These are phyloP conservation scores for Rhinophrynus dorsalis DNA, from an alignment of 2,797 vertebrate species.

Conservation along the genomic window DNA sequence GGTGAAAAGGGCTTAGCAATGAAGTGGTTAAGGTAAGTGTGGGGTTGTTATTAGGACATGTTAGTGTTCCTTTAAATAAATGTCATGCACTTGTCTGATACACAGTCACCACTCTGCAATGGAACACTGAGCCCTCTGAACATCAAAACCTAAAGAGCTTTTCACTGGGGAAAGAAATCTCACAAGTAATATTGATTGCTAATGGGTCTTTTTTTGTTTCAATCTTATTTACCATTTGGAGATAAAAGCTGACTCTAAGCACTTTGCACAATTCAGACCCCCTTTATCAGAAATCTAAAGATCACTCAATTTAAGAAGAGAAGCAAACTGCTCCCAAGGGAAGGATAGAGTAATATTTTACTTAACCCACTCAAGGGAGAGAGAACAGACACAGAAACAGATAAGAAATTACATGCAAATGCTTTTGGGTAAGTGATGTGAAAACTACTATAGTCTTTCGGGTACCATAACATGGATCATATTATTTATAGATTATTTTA, in stretches of 20 bases:
- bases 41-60: too few species aligned
- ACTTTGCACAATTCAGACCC: constrained; percentile 57
- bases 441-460: background rate
- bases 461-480: background rate
- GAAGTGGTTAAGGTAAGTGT: too few species aligned
- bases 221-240: constrained; percentile 61
- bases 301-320: constrained; percentile 66
- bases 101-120: background rate
- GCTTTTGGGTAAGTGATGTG: constrained; percentile 34
- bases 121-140: background rate
- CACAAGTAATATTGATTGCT: constrained; percentile 55
- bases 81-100: too few species aligned
- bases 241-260: constrained; percentile 59
- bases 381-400: constrained; percentile 41
- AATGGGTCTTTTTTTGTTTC: constrained; percentile 56
- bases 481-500: too few species aligned
- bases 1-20: background rate
- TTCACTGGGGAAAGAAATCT: constrained; percentile 60
- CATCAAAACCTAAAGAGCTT: constrained; percentile 32
- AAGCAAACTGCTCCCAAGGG: constrained; percentile 59
- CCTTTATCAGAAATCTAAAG: constrained; percentile 59
- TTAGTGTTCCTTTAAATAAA: too few species aligned
- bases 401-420: constrained; percentile 33
- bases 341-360: constrained; percentile 52
- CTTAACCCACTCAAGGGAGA: constrained; percentile 57